Evolutionary conservation across 2,888 invertebrate species (phyloP).

Genomic region (Parnassius orleans): DNA sequence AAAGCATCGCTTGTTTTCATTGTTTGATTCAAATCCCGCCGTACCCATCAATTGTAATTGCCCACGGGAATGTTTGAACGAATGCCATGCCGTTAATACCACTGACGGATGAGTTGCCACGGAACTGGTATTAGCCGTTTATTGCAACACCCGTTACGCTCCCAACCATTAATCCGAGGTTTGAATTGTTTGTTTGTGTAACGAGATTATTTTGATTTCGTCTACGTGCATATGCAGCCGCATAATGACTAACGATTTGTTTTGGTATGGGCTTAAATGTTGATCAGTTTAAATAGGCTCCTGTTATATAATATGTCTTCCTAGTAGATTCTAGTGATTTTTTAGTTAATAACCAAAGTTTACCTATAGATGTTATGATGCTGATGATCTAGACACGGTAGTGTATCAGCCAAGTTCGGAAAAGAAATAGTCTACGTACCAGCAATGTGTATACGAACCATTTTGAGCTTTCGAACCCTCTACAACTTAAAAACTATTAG

Average conservation of each 20-base stretch:
- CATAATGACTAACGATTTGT: background rate
- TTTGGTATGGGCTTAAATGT: background rate
- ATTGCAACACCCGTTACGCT: slow-evolving; percentile 3
- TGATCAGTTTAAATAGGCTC: no score
- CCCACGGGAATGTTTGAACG: slow-evolving; percentile 14
- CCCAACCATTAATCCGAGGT: slow-evolving; percentile 12
- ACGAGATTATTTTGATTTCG: slow-evolving; percentile 1
- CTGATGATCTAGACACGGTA: no score
- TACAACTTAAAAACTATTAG: no score
- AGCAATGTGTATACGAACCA: no score
- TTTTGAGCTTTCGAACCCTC: no score
- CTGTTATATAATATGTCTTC: no score
- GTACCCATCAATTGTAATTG: slow-evolving; percentile 7
- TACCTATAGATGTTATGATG: no score
- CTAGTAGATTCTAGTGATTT: no score
- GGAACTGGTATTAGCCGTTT: slow-evolving; percentile 19
- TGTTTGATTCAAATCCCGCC: background rate
- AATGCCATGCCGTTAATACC: slow-evolving; percentile 19
- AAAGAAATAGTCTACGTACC: no score
- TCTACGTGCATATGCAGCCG: slow-evolving; percentile 7
- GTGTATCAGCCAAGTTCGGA: no score
- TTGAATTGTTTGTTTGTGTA: slow-evolving; percentile 5
- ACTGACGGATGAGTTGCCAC: slow-evolving; percentile 18
- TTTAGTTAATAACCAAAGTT: no score
- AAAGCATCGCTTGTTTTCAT: no score